These are phyloP conservation scores for Julus scandinavius DNA, from an alignment of 2,888 invertebrate species.

Conservation along the genomic window DNA sequence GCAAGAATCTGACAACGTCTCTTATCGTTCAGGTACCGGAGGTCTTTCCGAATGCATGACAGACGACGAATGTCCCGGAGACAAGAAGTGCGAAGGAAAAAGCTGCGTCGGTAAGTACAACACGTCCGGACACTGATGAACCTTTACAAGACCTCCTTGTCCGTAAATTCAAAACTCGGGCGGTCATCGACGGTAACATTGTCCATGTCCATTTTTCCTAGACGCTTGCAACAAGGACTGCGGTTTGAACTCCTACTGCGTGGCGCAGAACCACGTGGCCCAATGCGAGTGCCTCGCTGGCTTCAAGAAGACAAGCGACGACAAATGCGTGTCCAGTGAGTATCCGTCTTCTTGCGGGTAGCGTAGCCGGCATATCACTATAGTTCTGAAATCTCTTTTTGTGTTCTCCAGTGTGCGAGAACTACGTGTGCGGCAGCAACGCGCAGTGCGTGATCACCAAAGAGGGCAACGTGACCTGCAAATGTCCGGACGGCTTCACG, in stretches of 20 bases:
- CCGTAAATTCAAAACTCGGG: neutral
- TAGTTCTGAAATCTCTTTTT: neutral
- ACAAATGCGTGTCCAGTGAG: slow-evolving; percentile 85
- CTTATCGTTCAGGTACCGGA: slow-evolving; percentile 49
- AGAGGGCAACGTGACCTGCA: slow-evolving; percentile 82
- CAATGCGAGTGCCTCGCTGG: slow-evolving; percentile 90
- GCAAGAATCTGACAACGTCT: neutral
- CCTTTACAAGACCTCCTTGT: too few relatives aligned
- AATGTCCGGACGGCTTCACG: slow-evolving; percentile 84
- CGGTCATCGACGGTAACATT: neutral
- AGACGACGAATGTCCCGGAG: slow-evolving; percentile 83
- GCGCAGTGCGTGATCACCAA: slow-evolving; percentile 79
- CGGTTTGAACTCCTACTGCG: slow-evolving; percentile 86
- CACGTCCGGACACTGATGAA: too few relatives aligned
- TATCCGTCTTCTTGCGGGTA: neutral
- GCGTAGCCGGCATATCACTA: too few relatives aligned
- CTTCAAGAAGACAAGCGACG: slow-evolving; percentile 79
- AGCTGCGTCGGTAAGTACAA: slow-evolving; percentile 73
- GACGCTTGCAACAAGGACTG: slow-evolving; percentile 83
- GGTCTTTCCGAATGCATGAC: slow-evolving; percentile 69
- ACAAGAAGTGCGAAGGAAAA: slow-evolving; percentile 80
- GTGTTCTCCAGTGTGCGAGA: slow-evolving; percentile 61
- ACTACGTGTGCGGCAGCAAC: slow-evolving; percentile 64
- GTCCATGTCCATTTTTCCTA: slow-evolving; percentile 22
- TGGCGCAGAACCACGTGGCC: slow-evolving; percentile 86